Base-by-base conservation (phyloP, 2,888 invertebrate species). In the Ochropleura leucogaster region DNA sequence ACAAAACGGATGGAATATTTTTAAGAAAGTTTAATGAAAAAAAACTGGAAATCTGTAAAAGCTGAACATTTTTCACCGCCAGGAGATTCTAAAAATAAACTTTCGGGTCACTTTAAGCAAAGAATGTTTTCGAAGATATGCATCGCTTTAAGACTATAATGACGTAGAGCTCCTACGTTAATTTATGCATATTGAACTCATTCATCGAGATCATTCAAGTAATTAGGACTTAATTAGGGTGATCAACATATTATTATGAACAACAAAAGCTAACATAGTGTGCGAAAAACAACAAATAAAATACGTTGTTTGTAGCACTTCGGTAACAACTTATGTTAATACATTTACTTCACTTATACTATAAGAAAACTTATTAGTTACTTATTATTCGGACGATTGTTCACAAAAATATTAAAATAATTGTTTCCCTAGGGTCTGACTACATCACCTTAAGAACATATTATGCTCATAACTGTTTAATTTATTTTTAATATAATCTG, bases 401-500 rank as follows among this genome's bases (percentile, higher is more conserved):
- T 14, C 51, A 10, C 20, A 40, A 62, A 46, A 9, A 46, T 12
- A 44, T 16, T 47, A n/a, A 57, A 20, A 10, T 49, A n/a, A 71
- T 55, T 8, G 4, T 20, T 62, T n/a, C 20, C 10, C 8, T 55
- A 40, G 0, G 6, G 2, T 49, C 59, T 65, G 20, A 68, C 40
- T 47, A 44, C 53, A 72, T 59, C 59, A 59, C 63, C 83, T 68
- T 71, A 82, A 60, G 62, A 59, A 42, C 14, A 46, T 55, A 47
- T 44, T 16, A 20, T 9, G n/a, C 44, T 72, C 51, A 8, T 18
- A 40, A 18, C 53, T 49, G 20, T 53, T 47, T 42, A 65, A 68
- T 68, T 65, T 7, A 0, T 57, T 53, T 71, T 83, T 72, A 72
- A 80, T 84, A 49, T 46, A 51, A 18, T 59, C 20, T 63, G 62